Conservation (phyloP, 2,797 vertebrate species). For the Hoplostethus atlanticus region DNA sequence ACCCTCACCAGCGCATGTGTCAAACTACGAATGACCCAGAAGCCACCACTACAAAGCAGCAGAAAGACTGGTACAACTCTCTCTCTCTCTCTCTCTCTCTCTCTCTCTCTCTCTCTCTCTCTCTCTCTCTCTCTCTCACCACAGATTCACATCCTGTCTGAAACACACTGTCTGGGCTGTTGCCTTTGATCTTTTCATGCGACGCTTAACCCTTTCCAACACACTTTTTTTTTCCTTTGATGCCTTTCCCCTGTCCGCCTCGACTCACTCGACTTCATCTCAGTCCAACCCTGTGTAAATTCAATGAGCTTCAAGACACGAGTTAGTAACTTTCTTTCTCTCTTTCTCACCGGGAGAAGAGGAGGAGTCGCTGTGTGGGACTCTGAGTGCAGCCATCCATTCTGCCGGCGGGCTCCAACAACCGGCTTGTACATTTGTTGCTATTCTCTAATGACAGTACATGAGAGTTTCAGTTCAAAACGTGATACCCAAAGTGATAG, state of each 20-base stretch:
- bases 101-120: neutral
- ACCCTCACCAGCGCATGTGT: slow-evolving; percentile 83
- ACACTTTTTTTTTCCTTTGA: neutral
- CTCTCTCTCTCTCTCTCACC: neutral
- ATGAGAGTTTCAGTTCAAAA: neutral
- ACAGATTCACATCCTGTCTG: slow-evolving; percentile 30
- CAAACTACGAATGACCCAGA: slow-evolving; percentile 87
- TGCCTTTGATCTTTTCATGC: neutral
- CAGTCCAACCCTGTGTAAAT: slow-evolving; percentile 1
- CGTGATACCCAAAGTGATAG: too few species aligned
- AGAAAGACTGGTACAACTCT: slow-evolving; percentile 55
- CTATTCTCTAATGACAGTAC: neutral
- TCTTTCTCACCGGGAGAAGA: slow-evolving; percentile 51
- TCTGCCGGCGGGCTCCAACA: slow-evolving; percentile 78
- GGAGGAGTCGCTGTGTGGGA: slow-evolving; percentile 73
- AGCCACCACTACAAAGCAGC: slow-evolving; percentile 72
- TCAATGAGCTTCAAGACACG: neutral
- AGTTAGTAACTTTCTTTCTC: slow-evolving; percentile 12
- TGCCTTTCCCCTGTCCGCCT: neutral
- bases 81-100: neutral
- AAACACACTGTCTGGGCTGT: slow-evolving; percentile 4
- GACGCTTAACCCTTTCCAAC: neutral
- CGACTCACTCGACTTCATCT: neutral
- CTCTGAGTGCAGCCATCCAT: slow-evolving; percentile 79
- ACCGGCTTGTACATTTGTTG: slow-evolving; percentile 72